Conservation (phyloP, 1,140 invertebrate species). For the Heliconius hermathena region DNA sequence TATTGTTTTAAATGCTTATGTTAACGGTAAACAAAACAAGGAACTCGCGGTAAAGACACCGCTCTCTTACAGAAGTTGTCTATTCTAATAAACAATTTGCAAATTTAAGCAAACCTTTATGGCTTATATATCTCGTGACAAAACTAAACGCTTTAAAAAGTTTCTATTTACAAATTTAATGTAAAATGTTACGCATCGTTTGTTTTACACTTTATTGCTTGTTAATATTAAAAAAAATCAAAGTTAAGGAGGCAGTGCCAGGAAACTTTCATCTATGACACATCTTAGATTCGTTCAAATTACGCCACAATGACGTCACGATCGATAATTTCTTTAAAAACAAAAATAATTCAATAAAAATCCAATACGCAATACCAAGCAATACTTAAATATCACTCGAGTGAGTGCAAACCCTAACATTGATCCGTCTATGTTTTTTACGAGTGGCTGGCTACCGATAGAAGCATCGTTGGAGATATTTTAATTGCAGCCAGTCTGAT, state of each 20-base stretch:
- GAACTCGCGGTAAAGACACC: slow-evolving; percentile 47
- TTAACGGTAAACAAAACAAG: slow-evolving; percentile 72
- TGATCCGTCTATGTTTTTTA: slow-evolving; percentile 51
- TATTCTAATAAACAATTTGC: slow-evolving; percentile 65
- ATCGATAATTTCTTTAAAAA: neutral
- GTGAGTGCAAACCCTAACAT: slow-evolving; percentile 39
- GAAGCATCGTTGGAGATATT: slow-evolving; percentile 46
- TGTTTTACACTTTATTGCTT: neutral
- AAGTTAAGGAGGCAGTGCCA: too few species aligned
- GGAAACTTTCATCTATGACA: too few species aligned
- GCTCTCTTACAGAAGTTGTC: slow-evolving; percentile 60
- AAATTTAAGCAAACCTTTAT: slow-evolving; percentile 57
- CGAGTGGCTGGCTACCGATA: slow-evolving; percentile 30
- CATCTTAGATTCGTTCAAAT: too few species aligned
- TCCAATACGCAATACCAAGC: neutral
- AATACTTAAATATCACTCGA: neutral
- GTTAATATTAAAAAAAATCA: neutral
- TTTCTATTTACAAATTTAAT: neutral
- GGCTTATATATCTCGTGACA: slow-evolving; percentile 39
- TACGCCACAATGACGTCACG: too few species aligned
- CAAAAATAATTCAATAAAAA: neutral
- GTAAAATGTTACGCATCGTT: neutral
- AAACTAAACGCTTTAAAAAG: neutral
- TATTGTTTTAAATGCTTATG: slow-evolving; percentile 56
- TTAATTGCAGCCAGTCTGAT: slow-evolving; percentile 49